These are phyloP conservation scores for Phenganax subtilis DNA, from an alignment of 92 coral and sea anemone species.

Conservation along the genomic window DNA sequence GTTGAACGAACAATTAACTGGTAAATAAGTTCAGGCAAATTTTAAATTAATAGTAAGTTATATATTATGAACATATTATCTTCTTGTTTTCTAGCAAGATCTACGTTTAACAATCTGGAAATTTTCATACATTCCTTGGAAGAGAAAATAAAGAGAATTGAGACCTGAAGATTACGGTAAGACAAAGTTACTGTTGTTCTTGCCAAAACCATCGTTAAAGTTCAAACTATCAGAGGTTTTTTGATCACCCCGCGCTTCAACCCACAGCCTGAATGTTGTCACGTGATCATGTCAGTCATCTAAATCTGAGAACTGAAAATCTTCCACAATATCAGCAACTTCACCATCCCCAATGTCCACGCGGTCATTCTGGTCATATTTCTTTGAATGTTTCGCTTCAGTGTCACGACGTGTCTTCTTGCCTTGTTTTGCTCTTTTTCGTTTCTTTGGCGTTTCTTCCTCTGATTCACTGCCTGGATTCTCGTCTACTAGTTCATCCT, in stretches of 20 bases:
- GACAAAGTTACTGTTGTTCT: not conserved
- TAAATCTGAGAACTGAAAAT: constrained; percentile 76
- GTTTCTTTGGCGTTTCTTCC: constrained; percentile 41
- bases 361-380: constrained; percentile 6
- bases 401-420: constrained; percentile 10
- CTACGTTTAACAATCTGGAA: constrained; percentile 10
- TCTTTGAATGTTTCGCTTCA: constrained; percentile 8
- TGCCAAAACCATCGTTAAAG: not conserved
- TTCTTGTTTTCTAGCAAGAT: not conserved
- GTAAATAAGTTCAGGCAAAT: constrained; percentile 17
- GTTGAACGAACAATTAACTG: constrained; percentile 67
- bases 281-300: constrained; percentile 49
- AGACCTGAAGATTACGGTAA: not conserved
- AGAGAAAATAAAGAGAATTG: not conserved
- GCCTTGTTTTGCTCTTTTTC: constrained; percentile 30
- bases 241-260: no score
- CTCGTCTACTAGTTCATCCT: constrained; percentile 36
- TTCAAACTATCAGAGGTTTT: not conserved
- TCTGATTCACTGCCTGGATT: constrained; percentile 29
- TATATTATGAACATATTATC: not conserved
- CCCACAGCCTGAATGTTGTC: not conserved
- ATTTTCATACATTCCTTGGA: constrained; percentile 1
- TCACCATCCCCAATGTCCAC: constrained; percentile 35
- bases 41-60: not conserved
- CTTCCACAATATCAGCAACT: constrained; percentile 76